phyloP scores from a whole-genome alignment of 1,140 invertebrate genomes.

The Heliothis subflexa region DNA sequence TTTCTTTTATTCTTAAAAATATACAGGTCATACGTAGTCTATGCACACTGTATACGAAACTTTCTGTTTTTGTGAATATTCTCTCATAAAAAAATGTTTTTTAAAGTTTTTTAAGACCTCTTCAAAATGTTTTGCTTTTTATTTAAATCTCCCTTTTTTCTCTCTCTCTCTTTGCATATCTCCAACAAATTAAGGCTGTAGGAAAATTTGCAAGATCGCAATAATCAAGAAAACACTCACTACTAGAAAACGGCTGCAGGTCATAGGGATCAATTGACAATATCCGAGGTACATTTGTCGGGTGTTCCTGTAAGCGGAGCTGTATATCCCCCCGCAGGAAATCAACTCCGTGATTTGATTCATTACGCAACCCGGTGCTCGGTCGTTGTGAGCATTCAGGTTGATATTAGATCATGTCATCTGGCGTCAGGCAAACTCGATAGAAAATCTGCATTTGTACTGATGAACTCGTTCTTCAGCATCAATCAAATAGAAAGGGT shows the following conservation, averaged over 20 bases:
- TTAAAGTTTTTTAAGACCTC: too few species aligned
- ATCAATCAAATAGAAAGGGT: constrained; percentile 11
- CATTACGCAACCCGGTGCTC: constrained; percentile 35
- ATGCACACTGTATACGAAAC: not conserved
- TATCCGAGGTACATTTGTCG: constrained; percentile 12
- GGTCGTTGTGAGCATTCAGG: constrained; percentile 29
- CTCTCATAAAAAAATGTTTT: too few species aligned
- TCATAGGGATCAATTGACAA: constrained; percentile 1
- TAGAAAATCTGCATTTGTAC: constrained; percentile 30
- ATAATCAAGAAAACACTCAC: not conserved
- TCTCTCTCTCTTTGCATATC: too few species aligned
- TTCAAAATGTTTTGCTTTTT: too few species aligned
- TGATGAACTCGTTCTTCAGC: constrained; percentile 26
- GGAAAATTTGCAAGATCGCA: not conserved
- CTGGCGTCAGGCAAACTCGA: constrained; percentile 23
- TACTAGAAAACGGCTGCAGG: not conserved
- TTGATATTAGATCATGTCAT: constrained; percentile 24
- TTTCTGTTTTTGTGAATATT: too few species aligned
- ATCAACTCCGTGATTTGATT: constrained; percentile 45
- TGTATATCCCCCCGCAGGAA: constrained; percentile 32
- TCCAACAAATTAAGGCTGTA: too few species aligned
- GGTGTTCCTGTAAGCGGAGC: constrained; percentile 7
- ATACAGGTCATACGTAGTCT: not conserved
- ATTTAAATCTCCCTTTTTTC: too few species aligned
- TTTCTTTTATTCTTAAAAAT: not conserved